phyloP scores from a whole-genome alignment of 2,113 vertebrate genomes.

The Osmerus eperlanus region DNA sequence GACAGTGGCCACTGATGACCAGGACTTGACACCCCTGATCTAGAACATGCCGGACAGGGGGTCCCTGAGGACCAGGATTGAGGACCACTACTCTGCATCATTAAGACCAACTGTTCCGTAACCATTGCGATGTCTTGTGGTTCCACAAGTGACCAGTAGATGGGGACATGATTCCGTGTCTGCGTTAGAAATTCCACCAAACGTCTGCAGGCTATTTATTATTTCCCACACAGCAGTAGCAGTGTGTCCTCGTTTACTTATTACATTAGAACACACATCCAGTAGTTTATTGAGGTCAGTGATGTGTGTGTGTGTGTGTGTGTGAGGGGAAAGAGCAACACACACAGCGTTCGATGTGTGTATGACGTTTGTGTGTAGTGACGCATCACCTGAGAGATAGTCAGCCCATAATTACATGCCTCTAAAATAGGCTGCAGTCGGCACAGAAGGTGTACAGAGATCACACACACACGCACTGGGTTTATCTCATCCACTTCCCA shows the following conservation, averaged over 20 bases:
- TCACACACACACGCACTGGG: constrained; percentile 6
- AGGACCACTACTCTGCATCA: no score
- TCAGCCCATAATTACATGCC: constrained; percentile 54
- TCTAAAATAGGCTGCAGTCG: constrained; percentile 59
- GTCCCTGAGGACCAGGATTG: no score
- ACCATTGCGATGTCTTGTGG: background rate
- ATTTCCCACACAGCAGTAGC: background rate
- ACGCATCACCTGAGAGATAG: constrained; percentile 44
- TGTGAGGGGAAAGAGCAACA: background rate
- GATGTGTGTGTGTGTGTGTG: background rate
- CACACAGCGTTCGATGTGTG: background rate
- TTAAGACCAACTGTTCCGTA: background rate
- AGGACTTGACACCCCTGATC: no score
- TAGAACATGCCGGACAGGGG: no score
- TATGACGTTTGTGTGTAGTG: background rate
- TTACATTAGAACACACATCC: no score
- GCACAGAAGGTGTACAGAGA: constrained; percentile 52
- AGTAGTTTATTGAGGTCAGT: no score
- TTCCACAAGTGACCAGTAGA: constrained; percentile 50
- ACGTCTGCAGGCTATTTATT: background rate
- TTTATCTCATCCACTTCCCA: no score
- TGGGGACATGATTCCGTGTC: constrained; percentile 49
- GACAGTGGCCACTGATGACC: no score
- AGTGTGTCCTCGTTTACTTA: no score
- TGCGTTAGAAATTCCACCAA: background rate